Conservation (phyloP, 2,888 invertebrate species). For the Andrena minutula region DNA sequence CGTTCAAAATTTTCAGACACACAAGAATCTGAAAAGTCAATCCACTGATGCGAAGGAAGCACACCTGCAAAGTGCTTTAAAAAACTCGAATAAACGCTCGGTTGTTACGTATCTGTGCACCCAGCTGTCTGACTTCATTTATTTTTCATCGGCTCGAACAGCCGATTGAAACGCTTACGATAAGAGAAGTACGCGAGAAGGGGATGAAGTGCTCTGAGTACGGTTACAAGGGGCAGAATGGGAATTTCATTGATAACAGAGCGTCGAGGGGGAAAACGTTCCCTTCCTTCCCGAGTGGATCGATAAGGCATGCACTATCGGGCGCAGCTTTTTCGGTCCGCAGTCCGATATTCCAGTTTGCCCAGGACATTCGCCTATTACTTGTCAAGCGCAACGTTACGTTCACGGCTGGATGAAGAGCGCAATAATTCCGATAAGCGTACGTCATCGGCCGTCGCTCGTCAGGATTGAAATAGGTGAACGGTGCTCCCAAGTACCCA, state of each 20-base stretch:
- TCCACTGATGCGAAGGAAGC: neutral
- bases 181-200: constrained; percentile 31
- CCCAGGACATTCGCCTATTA: constrained; percentile 31
- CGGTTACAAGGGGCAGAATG: constrained; percentile 51
- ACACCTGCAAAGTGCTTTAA: neutral
- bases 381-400: constrained; percentile 24
- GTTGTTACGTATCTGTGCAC: neutral
- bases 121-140: constrained; percentile 19
- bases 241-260: constrained; percentile 63
- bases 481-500: neutral
- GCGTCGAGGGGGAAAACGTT: constrained; percentile 43
- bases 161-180: constrained; percentile 30
- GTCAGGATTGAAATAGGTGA: neutral
- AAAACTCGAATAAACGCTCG: neutral
- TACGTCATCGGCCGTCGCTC: neutral
- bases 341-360: constrained; percentile 44
- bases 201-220: constrained; percentile 38
- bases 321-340: constrained; percentile 21
- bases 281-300: constrained; percentile 50
- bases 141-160: constrained; percentile 27
- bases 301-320: constrained; percentile 52
- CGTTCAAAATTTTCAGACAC: no score
- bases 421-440: constrained; percentile 1
- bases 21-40: no score
- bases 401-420: constrained; percentile 2